Evolutionary conservation across 2,113 vertebrate genomes (phyloP), one percentile per base, ranked within the genome.

Genomic region (Tachysurus fulvidraco): DNA sequence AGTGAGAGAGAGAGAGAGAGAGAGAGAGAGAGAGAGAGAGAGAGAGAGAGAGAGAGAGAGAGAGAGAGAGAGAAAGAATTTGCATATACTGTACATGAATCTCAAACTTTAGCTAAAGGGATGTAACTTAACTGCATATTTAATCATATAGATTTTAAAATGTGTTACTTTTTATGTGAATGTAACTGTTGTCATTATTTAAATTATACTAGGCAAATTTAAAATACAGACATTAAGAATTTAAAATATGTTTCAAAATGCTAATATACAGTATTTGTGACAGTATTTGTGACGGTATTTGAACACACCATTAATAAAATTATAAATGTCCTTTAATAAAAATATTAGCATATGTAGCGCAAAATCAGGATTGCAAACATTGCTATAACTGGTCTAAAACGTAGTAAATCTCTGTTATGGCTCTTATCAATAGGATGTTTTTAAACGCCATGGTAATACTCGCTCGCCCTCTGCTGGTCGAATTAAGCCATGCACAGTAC

Each of bases 381-480:
- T 28, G 13, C 30, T 73, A 44, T 21, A 83, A 36, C 28, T 23
- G 30, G 55, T 41, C n/a, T 55, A 54, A 69, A 54, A 36, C 13
- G 52, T n/a, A 30, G 11, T 83, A 25, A 23, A 73, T 41, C 28
- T 17, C 28, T 55, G 9, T 14, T 25, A 25, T 41, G 14, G 19
- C n/a, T 12, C 28, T 41, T 57, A 5, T 36, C 7, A 25, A 11
- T 5, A 19, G 28, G 17, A 23, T 2, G 12, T 57, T 30, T 80
- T 80, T 2, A 41, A 79, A 71, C 79, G 36, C 23, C 52, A 19
- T 59, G 23, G 50, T 79, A 73, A 60, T 86, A 76, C 87, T 83
- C 67, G 59, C 8, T 52, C 46, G 85, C 71, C 85, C 82, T 90
- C 89, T 90, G 54, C 60, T 85, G 89, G 89, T 21, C 59, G 0